A percentile compares a stretch with the other conserved stretches of the same genome.
These are phyloP conservation scores for Serilophus lunatus DNA, from an alignment of 2,113 vertebrate species.

Conservation along the genomic window DNA sequence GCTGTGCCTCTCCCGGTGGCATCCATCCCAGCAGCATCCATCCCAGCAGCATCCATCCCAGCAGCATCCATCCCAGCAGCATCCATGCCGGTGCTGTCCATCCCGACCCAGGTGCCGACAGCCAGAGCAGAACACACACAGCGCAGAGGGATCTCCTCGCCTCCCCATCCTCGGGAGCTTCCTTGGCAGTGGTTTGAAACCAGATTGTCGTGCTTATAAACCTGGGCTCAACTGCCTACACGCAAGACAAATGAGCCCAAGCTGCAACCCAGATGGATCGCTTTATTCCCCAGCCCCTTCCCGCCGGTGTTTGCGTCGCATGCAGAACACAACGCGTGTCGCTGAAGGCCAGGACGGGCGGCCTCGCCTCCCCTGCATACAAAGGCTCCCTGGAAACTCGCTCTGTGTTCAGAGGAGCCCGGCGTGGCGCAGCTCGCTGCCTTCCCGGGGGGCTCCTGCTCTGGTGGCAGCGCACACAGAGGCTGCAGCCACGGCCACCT, in stretches of 20 bases:
- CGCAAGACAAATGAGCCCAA: constrained; percentile 42
- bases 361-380: background rate
- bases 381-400: background rate
- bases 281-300: constrained; percentile 17
- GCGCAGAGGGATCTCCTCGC: accelerated
- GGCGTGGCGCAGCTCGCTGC: background rate
- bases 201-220: background rate
- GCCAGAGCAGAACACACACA: accelerated
- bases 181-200: background rate
- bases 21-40: background rate
- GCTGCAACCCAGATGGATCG: constrained; percentile 24
- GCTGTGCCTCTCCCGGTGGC: accelerated
- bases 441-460: accelerated
- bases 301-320: background rate
- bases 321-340: background rate
- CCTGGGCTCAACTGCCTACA: constrained; percentile 14
- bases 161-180: background rate
- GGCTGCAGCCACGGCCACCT: accelerated
- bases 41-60: background rate
- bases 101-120: background rate
- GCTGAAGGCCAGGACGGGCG: background rate
- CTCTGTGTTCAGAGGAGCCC: background rate
- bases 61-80: accelerated
- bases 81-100: background rate
- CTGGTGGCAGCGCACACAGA: accelerated